Evolutionary conservation across 2,113 vertebrate genomes (phyloP).

Genomic region (Emydocephalus ijimae): DNA sequence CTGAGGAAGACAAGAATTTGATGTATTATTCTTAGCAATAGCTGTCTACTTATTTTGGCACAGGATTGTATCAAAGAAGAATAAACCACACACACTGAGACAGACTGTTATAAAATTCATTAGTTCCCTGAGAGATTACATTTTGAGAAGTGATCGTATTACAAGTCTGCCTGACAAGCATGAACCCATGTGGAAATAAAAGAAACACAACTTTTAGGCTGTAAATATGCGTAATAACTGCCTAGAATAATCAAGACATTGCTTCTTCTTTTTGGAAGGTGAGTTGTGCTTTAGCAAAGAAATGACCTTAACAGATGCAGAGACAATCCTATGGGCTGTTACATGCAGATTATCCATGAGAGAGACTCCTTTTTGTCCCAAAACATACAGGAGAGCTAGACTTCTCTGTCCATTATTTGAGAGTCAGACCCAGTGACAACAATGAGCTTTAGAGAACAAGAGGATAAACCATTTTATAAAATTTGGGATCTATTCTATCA

Average conservation of each 20-base stretch:
- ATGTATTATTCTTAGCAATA: slow-evolving; percentile 24
- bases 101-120: slow-evolving; percentile 27
- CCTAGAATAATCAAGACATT: not conserved
- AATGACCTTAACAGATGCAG: not conserved
- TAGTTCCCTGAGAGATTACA: slow-evolving; percentile 31
- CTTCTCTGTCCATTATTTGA: not conserved
- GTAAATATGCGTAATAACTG: not conserved
- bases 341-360: not conserved
- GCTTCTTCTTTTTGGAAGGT: slow-evolving; percentile 24
- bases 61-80: slow-evolving; percentile 18
- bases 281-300: slow-evolving; percentile 12
- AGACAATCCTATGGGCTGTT: not conserved
- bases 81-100: slow-evolving; percentile 33
- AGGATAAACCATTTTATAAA: too few relatives aligned
- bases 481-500: too few relatives aligned
- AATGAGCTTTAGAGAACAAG: not conserved
- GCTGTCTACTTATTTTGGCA: slow-evolving; percentile 50
- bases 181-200: slow-evolving; percentile 16
- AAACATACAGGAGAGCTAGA: accelerated
- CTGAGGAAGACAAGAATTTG: slow-evolving; percentile 14
- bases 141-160: slow-evolving; percentile 31
- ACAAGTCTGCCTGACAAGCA: slow-evolving; percentile 17
- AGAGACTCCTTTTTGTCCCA: not conserved
- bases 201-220: slow-evolving; percentile 6
- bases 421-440: not conserved